A percentile compares a stretch with the other conserved stretches of the same genome.
Evolutionary conservation across 1,140 invertebrate species (phyloP).

Genomic region (Neotoxoptera formosana): DNA sequence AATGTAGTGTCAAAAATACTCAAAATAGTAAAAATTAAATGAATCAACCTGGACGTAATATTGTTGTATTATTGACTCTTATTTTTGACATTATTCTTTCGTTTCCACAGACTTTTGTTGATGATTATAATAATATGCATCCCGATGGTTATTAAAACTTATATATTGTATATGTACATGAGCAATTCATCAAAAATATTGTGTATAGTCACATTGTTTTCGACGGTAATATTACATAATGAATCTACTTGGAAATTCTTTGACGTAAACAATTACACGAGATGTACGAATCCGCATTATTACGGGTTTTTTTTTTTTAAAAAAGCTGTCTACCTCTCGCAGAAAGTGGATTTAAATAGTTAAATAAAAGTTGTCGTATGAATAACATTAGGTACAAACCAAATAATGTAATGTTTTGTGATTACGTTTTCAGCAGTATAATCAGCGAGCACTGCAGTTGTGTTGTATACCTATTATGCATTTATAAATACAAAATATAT

Average conservation of each 20-base stretch:
- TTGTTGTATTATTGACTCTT: too few species aligned
- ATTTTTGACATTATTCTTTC: too few species aligned
- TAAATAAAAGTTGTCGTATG: slow-evolving; percentile 12
- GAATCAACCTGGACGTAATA: too few species aligned
- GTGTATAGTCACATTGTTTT: background rate
- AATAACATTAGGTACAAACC: background rate
- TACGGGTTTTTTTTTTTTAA: background rate
- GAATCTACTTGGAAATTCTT: background rate
- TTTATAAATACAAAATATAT: background rate
- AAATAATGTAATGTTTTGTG: background rate
- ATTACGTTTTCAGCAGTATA: background rate
- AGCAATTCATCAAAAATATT: background rate
- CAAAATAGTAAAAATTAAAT: too few species aligned
- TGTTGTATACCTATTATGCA: background rate
- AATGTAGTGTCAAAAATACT: too few species aligned
- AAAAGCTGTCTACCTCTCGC: background rate
- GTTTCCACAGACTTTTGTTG: background rate
- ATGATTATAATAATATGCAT: background rate
- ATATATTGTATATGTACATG: too few species aligned
- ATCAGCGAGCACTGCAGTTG: background rate
- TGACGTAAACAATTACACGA: background rate
- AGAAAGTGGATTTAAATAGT: background rate
- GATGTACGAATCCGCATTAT: background rate
- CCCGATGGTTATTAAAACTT: background rate
- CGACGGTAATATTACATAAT: background rate